Conservation (phyloP, 1,140 invertebrate species). For the Periplaneta americana region DNA sequence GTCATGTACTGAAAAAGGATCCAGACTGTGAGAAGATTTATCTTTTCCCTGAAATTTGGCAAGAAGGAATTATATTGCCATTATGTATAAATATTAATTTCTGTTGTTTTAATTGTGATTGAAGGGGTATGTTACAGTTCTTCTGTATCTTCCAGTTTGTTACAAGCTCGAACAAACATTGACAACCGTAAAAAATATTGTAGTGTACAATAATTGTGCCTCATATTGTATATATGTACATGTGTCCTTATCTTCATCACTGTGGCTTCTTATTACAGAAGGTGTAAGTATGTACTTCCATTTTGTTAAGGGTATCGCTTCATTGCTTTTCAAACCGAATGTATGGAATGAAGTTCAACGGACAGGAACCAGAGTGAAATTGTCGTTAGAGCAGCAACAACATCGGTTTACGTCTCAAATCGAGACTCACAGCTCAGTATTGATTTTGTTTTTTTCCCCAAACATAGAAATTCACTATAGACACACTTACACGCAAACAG, state of each 20-base stretch:
- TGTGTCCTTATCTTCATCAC: not conserved
- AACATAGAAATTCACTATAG: not conserved
- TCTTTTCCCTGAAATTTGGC: not conserved
- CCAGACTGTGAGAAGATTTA: not conserved
- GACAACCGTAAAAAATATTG: not conserved
- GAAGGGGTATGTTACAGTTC: not conserved
- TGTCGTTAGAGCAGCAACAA: not conserved
- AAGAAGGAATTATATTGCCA: too few relatives aligned
- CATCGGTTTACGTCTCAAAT: not conserved
- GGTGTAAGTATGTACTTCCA: too few relatives aligned
- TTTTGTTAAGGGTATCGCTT: too few relatives aligned
- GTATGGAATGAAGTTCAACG: not conserved
- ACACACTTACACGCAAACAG: too few relatives aligned
- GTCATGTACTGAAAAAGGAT: not conserved
- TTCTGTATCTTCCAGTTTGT: not conserved
- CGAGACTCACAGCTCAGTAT: too few relatives aligned
- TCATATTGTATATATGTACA: not conserved
- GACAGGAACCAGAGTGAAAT: not conserved
- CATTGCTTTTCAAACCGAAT: not conserved
- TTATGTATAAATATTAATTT: too few relatives aligned
- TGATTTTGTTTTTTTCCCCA: not conserved
- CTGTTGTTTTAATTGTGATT: too few relatives aligned
- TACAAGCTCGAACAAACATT: not conserved
- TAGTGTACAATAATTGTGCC: not conserved
- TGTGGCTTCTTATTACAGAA: not conserved